Evolutionary conservation across 2,888 invertebrate species (phyloP).

Genomic region (Perizoma affinitatum): DNA sequence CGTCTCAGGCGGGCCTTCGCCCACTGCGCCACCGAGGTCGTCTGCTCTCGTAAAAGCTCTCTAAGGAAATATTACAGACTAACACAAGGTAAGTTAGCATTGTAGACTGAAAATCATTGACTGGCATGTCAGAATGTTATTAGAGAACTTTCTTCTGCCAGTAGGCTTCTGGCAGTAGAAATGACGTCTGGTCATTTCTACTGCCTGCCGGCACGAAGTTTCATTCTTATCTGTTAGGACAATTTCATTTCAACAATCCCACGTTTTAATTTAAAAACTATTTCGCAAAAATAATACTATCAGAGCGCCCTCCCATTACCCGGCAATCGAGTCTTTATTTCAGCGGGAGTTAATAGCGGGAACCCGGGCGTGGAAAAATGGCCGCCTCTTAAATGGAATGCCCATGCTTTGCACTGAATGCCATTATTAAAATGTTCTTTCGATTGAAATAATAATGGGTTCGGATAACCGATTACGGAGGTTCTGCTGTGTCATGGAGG

Average conservation of each 20-base stretch:
- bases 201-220: conserved; percentile 1
- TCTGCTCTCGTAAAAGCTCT: too few species aligned
- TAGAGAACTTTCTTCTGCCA: not conserved
- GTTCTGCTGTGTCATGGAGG: conserved; percentile 36
- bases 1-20: too few species aligned
- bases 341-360: conserved; percentile 53
- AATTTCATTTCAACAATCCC: conserved; percentile 11
- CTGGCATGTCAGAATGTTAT: not conserved
- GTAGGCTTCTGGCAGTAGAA: too few species aligned
- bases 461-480: conserved; percentile 44
- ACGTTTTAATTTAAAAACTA: conserved; percentile 37
- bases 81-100: too few species aligned
- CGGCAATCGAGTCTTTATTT: conserved; percentile 61
- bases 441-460: conserved; percentile 60
- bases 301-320: conserved; percentile 54
- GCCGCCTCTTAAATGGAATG: conserved; percentile 52
- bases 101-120: not conserved
- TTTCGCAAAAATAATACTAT: conserved; percentile 38
- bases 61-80: too few species aligned
- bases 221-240: conserved; percentile 9
- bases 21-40: too few species aligned
- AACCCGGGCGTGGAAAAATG: conserved; percentile 62
- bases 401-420: conserved; percentile 50
- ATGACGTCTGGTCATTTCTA: not conserved
- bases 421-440: conserved; percentile 66